These are phyloP conservation scores for Phrynocephalus guinanensis DNA, from an alignment of 2,797 vertebrate species.

Conservation along the genomic window DNA sequence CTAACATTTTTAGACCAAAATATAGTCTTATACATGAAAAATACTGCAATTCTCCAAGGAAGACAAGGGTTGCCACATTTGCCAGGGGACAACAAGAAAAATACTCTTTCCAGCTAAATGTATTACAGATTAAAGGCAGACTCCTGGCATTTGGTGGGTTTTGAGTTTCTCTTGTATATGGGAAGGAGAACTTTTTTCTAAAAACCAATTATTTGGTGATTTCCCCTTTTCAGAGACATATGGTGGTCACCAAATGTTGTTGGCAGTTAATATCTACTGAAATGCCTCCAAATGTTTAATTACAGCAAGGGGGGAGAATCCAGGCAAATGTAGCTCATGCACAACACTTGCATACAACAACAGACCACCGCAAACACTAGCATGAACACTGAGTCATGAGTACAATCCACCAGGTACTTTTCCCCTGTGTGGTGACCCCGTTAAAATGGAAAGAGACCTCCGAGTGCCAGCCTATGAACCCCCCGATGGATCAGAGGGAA, in stretches of 20 bases:
- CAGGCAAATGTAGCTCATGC: background rate
- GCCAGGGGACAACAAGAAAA: slow-evolving; percentile 45
- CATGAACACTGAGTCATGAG: background rate
- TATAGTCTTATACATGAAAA: too few relatives aligned
- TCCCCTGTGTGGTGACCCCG: background rate
- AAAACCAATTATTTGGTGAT: background rate
- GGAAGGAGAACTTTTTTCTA: too few relatives aligned
- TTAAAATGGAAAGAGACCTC: background rate
- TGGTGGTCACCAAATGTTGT: background rate
- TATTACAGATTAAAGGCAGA: background rate
- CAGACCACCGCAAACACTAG: background rate
- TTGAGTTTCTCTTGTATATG: background rate
- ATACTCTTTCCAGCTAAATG: slow-evolving; percentile 29
- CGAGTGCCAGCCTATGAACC: background rate
- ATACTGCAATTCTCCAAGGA: background rate
- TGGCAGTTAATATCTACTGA: background rate
- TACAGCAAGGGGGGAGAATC: background rate
- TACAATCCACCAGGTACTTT: background rate
- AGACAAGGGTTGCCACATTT: slow-evolving; percentile 38
- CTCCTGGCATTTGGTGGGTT: background rate
- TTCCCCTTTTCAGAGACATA: background rate
- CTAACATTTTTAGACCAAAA: too few relatives aligned
- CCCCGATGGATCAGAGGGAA: background rate
- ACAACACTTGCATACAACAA: background rate
- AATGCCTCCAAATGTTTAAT: background rate